A percentile compares a stretch with the other conserved stretches of the same genome.
Conservation (phyloP, 2,797 vertebrate species). For the Lates japonicus region DNA sequence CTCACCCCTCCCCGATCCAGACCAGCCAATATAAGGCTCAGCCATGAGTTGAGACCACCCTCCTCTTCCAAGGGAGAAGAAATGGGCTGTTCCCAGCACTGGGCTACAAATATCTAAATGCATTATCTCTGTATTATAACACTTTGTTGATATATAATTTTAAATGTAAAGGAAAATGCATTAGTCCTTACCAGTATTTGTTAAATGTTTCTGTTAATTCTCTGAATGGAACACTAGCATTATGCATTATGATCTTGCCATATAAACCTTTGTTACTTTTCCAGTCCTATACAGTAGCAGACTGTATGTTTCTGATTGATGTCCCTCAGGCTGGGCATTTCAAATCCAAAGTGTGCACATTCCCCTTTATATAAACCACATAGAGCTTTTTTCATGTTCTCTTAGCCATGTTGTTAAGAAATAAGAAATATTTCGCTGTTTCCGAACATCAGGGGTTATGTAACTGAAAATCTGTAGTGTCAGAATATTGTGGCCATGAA, state of each 20-base stretch:
- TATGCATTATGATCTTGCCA: slow-evolving; percentile 27
- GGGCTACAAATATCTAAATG: slow-evolving; percentile 63
- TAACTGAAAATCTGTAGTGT: slow-evolving; percentile 33
- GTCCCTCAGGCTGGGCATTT: slow-evolving; percentile 56
- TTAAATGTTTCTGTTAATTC: slow-evolving; percentile 53
- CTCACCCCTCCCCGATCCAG: slow-evolving; percentile 46
- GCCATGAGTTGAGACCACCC: slow-evolving; percentile 38
- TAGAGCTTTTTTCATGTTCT: slow-evolving; percentile 60
- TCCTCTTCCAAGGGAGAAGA: slow-evolving; percentile 41
- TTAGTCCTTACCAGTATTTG: slow-evolving; percentile 63
- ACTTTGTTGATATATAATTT: slow-evolving; percentile 80
- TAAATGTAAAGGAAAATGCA: slow-evolving; percentile 67
- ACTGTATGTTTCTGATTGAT: slow-evolving; percentile 33
- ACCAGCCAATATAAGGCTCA: slow-evolving; percentile 63
- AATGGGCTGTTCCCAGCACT: slow-evolving; percentile 54
- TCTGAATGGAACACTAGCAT: slow-evolving; percentile 36
- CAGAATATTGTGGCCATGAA: slow-evolving; percentile 29
- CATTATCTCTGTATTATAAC: slow-evolving; percentile 76
- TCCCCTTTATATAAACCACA: slow-evolving; percentile 63
- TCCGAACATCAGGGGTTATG: slow-evolving; percentile 34
- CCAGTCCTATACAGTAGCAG: slow-evolving; percentile 49
- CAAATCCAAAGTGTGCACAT: slow-evolving; percentile 59
- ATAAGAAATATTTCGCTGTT: slow-evolving; percentile 41
- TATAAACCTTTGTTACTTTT: slow-evolving; percentile 48
- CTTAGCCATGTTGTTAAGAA: slow-evolving; percentile 40